Percentiles rank a stretch among this genome's conserved stretches.
phyloP scores from a whole-genome alignment of 2,113 vertebrate species.

The Gallinago undulata region DNA sequence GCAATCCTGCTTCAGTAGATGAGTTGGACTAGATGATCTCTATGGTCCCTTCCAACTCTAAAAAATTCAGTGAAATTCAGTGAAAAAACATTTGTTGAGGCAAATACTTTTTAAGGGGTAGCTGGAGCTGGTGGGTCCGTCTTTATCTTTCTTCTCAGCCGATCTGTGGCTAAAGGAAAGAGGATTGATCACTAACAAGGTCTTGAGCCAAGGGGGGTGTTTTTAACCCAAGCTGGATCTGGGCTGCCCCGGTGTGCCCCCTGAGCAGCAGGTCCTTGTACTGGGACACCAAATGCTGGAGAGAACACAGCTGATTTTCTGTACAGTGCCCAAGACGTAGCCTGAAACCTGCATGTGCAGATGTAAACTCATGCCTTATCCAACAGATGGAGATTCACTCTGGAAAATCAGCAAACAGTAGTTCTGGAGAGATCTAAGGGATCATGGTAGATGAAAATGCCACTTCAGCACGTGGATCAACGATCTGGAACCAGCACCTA shows the following conservation, averaged over 20 bases:
- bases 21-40: no score
- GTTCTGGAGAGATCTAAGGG: neutral
- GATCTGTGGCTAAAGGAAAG: neutral
- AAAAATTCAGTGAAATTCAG: no score
- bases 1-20: no score
- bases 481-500: neutral
- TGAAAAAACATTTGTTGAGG: neutral
- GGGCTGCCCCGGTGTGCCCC: neutral
- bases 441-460: neutral
- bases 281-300: neutral
- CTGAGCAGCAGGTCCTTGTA: neutral
- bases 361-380: neutral
- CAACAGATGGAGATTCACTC: neutral
- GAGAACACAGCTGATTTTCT: neutral
- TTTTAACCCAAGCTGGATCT: neutral
- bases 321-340: neutral
- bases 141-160: neutral
- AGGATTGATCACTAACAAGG: neutral
- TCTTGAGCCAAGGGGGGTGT: accelerated
- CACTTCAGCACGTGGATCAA: neutral
- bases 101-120: neutral
- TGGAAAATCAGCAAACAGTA: neutral
- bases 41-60: no score
- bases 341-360: neutral
- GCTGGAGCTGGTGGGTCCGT: neutral